Percentiles rank a stretch among this genome's conserved stretches.
phyloP scores from a whole-genome alignment of 1,140 invertebrate species.

The Lamellibrachia luymesi region DNA sequence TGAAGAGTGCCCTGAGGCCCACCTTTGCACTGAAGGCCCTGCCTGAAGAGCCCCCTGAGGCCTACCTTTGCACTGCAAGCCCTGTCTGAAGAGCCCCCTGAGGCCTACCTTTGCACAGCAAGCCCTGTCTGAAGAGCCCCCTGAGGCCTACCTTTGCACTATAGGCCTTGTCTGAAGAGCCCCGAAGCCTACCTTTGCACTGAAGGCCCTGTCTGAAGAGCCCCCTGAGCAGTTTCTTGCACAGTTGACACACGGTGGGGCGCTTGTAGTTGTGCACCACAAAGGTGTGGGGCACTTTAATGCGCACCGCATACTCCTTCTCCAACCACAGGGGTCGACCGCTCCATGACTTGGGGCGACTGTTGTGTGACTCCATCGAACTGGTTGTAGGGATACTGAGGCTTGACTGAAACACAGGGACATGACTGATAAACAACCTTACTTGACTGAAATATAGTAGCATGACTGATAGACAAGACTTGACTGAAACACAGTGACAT shows the following conservation, averaged over 20 bases:
- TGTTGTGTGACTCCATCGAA: constrained; percentile 33
- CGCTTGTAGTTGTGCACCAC: constrained; percentile 79
- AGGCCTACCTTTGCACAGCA: too few relatives aligned
- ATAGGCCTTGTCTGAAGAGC: constrained; percentile 93
- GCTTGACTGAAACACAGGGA: background rate
- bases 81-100: too few relatives aligned
- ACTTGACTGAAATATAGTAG: background rate
- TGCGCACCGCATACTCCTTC: constrained; percentile 68
- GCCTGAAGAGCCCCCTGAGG: too few relatives aligned
- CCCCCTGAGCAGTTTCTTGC: constrained; percentile 92
- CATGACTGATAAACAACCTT: background rate
- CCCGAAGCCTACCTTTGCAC: constrained; percentile 82
- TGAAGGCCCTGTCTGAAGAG: constrained; percentile 96
- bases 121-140: constrained; percentile 81
- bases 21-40: too few relatives aligned
- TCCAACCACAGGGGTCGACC: constrained; percentile 72
- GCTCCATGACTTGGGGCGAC: constrained; percentile 72
- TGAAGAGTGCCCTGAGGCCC: background rate
- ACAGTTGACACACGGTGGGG: constrained; percentile 92
- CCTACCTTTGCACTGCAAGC: too few relatives aligned
- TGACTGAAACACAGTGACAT: background rate
- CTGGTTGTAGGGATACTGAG: background rate
- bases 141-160: constrained; percentile 83
- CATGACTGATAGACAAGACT: background rate
- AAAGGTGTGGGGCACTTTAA: constrained; percentile 81